Base-by-base conservation (phyloP, 53 echinoderm and acorn worm species). In the Holothuria leucospilota region DNA sequence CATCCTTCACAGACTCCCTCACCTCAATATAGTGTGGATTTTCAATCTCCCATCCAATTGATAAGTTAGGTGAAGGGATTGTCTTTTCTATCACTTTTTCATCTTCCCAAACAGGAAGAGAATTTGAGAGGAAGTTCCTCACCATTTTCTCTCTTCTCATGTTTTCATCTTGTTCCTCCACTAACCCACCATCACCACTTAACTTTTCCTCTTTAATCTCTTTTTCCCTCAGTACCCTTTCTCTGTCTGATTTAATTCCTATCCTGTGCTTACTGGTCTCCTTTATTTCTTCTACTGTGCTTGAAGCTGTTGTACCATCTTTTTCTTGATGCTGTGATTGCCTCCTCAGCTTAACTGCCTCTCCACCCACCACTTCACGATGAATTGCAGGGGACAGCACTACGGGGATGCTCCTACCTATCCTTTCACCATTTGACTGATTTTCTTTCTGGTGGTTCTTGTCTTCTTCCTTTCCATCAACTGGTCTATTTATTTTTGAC, bases 21-120 rank as follows among this genome's bases (percentile, higher is more conserved):
- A 12, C 12, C 61, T 62, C 34, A 34, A 81, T 8, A 34, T 61
- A 81, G 18, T 62, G 38, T 29, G 81, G 81, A 61, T 81, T 81
- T 11, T 81, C 81, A 12, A 81, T 60, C n/a, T 81, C 81, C 81
- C 81, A 81, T 2, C 59, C 27, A 61, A 61, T 39, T 1, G 62
- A 81, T 61, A 61, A 39, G 38, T 61, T 81, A 16, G 30, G n/a
- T n/a, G 81, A 60, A 13, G 34, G 81, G 3, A 15, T 10, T 58
- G 39, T 20, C 20, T 27, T 61, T 20, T 18, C 21, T 28, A 26
- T n/a, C 4, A 61, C 29, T 14, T 61, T 10, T 38, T 81, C 81
- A 61, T 38, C 62, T 29, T 81, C 81, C 81, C 81, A 81, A 30
- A 81, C 62, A 2, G 81, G 81, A n/a, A 81, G 59, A 56, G 81